A percentile compares a stretch with the other conserved stretches of the same genome.
Evolutionary conservation across 2,797 vertebrate species (phyloP).

Genomic region (Acrossocheilus wenchowensis): DNA sequence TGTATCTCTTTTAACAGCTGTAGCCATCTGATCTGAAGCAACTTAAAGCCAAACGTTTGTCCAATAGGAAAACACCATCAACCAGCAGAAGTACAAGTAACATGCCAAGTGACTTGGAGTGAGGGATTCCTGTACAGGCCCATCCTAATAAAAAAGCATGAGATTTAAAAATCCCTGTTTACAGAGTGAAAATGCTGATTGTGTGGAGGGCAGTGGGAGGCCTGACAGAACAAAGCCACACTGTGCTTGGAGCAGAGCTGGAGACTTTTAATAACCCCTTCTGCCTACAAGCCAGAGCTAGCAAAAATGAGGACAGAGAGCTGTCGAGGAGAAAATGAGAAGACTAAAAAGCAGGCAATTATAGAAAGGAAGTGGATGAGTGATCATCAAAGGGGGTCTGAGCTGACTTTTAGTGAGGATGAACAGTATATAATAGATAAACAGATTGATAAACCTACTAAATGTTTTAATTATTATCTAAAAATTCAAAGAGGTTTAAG

Average conservation of each 20-base stretch:
- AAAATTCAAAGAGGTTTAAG: not conserved
- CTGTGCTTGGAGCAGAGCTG: conserved; percentile 54
- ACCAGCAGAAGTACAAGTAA: not conserved
- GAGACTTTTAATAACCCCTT: conserved; percentile 49
- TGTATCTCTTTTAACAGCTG: not conserved
- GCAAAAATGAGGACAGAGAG: conserved; percentile 32
- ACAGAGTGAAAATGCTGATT: conserved; percentile 42
- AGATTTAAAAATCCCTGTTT: conserved; percentile 32
- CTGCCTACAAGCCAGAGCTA: conserved; percentile 43
- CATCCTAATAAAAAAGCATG: not conserved
- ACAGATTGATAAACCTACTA: not conserved
- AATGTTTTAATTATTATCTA: not conserved
- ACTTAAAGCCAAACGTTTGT: conserved; percentile 9
- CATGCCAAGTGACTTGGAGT: not conserved
- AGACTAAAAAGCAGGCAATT: not conserved
- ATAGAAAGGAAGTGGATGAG: conserved; percentile 8
- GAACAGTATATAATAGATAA: not conserved
- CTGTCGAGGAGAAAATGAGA: not conserved
- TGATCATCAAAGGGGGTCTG: not conserved
- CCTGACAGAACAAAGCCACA: conserved; percentile 57
- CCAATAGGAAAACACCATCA: conserved; percentile 12
- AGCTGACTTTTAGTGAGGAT: not conserved
- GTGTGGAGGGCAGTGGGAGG: conserved; percentile 43
- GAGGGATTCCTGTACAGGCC: not conserved
- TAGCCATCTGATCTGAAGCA: not conserved